Evolutionary conservation across 2,888 invertebrate genomes (phyloP), one percentile per base, ranked within the genome.

Genomic region (Leptothorax acervorum): DNA sequence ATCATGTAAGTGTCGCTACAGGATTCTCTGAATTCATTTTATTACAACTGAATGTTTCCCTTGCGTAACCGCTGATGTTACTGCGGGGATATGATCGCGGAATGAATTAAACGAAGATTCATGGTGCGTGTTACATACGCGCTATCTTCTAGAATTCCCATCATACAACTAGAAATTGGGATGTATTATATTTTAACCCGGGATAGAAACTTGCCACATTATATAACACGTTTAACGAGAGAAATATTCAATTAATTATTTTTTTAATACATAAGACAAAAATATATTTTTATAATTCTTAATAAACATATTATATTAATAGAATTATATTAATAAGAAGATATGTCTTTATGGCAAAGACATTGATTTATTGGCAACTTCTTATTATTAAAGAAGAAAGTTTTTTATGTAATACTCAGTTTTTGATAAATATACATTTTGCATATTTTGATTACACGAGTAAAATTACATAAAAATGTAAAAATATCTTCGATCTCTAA

Each of bases 41-140:
- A 35, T 65, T 42, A 57, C 42, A 45, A 51, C 28, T 28, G 39
- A 60, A 48, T 60, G 18, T 70, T 70, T 70, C n/a, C 39, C 6
- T 81, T 81, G 71, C 11, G 12, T 62, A 81, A 81, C 35, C 4
- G 55, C 5, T 18, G 57, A 35, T 68, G 39, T 71, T 81, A 28
- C 18, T 42, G 31, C 28, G 28, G 1, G 23, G 42, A 70, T 79
- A 48, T 18, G 39, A 35, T 48, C 39, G 35, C 57, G 35, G 48
- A 45, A 79, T 70, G 28, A 71, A 81, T 71, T 62, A 51, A 79
- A 81, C 1, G 39, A 18, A 60, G 60, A 53, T 53, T 63, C 23
- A 39, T 23, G 53, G 15, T 53, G 23, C 35, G 5, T 53, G 42
- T 2, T 28, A 60, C 48, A 57, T 23, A 39, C 2, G 15, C 28